phyloP scores from a whole-genome alignment of 2,888 invertebrate genomes.

The Nemotelus nigrinus region DNA sequence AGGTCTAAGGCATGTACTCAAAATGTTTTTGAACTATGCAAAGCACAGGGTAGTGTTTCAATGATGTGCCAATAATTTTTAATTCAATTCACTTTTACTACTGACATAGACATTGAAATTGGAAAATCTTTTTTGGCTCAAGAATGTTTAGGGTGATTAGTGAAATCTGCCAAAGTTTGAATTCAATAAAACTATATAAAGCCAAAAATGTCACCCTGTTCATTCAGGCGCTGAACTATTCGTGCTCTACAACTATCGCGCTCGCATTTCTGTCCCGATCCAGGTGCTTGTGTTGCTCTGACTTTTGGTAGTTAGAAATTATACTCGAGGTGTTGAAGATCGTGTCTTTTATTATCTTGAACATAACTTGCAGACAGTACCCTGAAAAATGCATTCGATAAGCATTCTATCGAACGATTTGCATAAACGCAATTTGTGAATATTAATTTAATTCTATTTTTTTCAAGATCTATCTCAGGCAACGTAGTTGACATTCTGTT shows the following conservation, averaged over 20 bases:
- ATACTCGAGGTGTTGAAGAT: background rate
- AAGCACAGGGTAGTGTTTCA: constrained; percentile 4
- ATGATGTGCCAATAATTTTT: background rate
- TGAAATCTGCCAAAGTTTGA: background rate
- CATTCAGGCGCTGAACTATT: background rate
- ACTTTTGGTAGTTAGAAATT: background rate
- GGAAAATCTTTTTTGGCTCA: too few species aligned
- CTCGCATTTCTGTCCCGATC: background rate
- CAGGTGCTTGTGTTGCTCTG: too few species aligned
- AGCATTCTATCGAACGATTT: constrained; percentile 19
- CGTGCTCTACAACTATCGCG: background rate
- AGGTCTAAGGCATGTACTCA: background rate
- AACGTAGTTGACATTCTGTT: too few species aligned
- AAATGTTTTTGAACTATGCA: constrained; percentile 6
- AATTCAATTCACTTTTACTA: too few species aligned
- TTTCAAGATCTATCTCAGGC: background rate
- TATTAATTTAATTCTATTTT: constrained; percentile 23
- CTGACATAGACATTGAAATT: too few species aligned
- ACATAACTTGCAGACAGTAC: background rate
- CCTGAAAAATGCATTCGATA: background rate
- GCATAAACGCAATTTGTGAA: constrained; percentile 45
- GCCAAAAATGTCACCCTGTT: background rate
- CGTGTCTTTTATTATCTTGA: background rate
- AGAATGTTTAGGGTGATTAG: background rate
- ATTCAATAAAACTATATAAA: background rate